phyloP scores from a whole-genome alignment of 2,113 vertebrate genomes.

The Prunella himalayana region DNA sequence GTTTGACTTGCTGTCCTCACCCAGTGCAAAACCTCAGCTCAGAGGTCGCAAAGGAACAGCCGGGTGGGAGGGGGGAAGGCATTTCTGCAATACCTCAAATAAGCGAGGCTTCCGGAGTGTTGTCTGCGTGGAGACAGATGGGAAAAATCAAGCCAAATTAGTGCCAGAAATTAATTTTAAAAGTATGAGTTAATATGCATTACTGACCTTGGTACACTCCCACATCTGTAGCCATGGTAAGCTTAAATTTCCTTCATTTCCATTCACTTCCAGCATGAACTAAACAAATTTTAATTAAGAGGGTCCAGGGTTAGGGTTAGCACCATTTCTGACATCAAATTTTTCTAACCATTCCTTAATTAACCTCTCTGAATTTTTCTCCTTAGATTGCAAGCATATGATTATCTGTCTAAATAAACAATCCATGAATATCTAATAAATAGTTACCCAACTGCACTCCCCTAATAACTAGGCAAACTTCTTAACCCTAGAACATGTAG shows the following conservation, averaged over 20 bases:
- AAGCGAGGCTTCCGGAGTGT: background rate
- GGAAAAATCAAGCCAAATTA: background rate
- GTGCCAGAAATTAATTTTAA: background rate
- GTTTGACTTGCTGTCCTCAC: background rate
- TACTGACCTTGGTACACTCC: background rate
- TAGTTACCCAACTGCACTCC: background rate
- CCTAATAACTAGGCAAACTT: background rate
- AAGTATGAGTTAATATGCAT: background rate
- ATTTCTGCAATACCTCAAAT: background rate
- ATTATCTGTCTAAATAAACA: background rate
- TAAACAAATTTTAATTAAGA: background rate
- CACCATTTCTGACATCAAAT: background rate
- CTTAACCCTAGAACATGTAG: background rate
- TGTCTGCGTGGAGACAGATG: background rate
- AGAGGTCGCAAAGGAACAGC: accelerated
- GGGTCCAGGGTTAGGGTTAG: background rate
- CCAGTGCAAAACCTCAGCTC: background rate
- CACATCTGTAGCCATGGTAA: background rate
- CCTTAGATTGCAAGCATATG: background rate
- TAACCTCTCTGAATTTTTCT: background rate
- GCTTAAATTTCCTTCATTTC: background rate
- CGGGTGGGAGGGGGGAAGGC: accelerated
- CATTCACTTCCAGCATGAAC: background rate
- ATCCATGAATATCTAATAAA: background rate
- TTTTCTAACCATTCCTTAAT: background rate